phyloP scores from a whole-genome alignment of 1,140 invertebrate species.

The Nasonia longicornis region DNA sequence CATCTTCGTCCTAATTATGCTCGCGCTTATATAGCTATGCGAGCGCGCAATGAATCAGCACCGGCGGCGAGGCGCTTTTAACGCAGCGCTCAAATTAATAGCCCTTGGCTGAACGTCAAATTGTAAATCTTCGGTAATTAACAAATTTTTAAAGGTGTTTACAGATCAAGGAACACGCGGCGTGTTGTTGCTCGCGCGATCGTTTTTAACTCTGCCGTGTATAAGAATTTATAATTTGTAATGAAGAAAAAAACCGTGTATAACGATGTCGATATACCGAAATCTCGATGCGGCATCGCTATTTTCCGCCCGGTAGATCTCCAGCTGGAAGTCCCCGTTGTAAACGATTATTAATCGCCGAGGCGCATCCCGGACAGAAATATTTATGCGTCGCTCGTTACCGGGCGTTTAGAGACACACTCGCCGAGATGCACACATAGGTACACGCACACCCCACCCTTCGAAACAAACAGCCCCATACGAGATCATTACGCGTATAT shows the following conservation, averaged over 20 bases:
- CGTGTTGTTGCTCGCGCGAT: neutral
- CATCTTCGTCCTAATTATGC: conserved; percentile 27
- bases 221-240: no score
- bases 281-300: neutral
- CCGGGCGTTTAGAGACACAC: conserved; percentile 55
- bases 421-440: neutral
- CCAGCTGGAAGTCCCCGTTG: neutral
- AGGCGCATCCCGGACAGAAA: conserved; percentile 52
- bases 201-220: no score
- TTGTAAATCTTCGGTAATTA: conserved; percentile 32
- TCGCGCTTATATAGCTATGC: neutral
- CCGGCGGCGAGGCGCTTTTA: neutral
- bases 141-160: conserved; percentile 4
- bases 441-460: conserved; percentile 6
- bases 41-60: conserved; percentile 17
- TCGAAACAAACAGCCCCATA: conserved; percentile 47
- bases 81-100: conserved; percentile 25
- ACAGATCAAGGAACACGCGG: neutral
- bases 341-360: conserved; percentile 53
- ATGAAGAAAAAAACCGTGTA: no score
- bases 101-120: conserved; percentile 13
- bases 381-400: conserved; percentile 59
- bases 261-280: no score
- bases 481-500: conserved; percentile 58
- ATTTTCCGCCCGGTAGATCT: neutral